These are phyloP conservation scores for Enteromius thamalakanensis DNA, from an alignment of 2,797 vertebrate species.

Conservation along the genomic window DNA sequence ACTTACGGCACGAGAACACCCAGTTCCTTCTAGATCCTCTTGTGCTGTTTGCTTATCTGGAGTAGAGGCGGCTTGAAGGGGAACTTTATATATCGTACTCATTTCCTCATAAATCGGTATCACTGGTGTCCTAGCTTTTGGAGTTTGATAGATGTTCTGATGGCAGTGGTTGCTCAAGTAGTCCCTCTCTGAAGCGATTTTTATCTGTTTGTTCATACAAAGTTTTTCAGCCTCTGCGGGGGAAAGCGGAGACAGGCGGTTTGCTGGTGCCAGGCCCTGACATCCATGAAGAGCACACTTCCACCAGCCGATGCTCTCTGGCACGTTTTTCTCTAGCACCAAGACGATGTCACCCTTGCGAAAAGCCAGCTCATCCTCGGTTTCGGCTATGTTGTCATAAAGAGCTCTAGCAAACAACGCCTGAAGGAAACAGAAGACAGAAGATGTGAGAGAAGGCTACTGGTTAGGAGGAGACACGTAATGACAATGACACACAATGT, in stretches of 20 bases:
- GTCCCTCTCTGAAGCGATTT: not conserved
- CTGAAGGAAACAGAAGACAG: constrained; percentile 69
- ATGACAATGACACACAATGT: constrained; percentile 23
- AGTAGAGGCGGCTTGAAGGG: constrained; percentile 56
- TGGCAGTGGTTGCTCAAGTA: not conserved
- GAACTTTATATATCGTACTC: constrained; percentile 78
- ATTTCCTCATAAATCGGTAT: constrained; percentile 81
- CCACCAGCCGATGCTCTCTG: constrained; percentile 90
- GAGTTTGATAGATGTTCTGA: constrained; percentile 82
- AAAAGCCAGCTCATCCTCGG: constrained; percentile 90
- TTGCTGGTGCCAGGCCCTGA: constrained; percentile 91
- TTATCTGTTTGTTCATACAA: not conserved
- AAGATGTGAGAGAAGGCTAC: constrained; percentile 35
- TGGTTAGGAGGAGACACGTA: constrained; percentile 6
- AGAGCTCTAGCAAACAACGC: constrained; percentile 87
- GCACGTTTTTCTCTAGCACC: constrained; percentile 81
- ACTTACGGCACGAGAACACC: constrained; percentile 74
- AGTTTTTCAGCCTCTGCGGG: constrained; percentile 50
- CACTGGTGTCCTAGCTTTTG: constrained; percentile 59
- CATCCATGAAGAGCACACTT: constrained; percentile 85
- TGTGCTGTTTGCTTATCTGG: constrained; percentile 63
- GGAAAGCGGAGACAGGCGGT: constrained; percentile 83
- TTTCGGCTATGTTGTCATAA: constrained; percentile 93
- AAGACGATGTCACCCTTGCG: constrained; percentile 87
- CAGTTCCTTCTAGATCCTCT: constrained; percentile 64